A percentile compares a stretch with the other conserved stretches of the same genome.
These are phyloP conservation scores for Isoperla grammatica DNA, from an alignment of 2,888 invertebrate species.

Conservation along the genomic window DNA sequence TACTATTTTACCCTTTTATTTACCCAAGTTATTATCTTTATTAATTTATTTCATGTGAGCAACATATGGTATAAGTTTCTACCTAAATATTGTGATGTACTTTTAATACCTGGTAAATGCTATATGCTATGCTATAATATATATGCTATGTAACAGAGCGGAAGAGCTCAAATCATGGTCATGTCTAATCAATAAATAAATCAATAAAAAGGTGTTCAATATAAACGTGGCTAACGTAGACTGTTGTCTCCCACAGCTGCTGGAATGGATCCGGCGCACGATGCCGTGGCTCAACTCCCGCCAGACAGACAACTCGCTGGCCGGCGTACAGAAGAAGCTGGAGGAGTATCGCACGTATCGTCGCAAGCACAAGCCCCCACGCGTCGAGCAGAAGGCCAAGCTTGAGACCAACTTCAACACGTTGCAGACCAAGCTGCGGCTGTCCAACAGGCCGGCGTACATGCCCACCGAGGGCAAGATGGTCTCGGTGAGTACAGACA, in stretches of 20 bases:
- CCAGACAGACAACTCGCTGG: constrained; percentile 95
- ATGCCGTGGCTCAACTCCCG: constrained; percentile 97
- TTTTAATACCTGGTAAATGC: too few relatives aligned
- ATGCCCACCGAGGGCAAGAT: constrained; percentile 99
- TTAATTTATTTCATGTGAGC: too few relatives aligned
- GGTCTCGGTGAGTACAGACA: constrained; percentile 83
- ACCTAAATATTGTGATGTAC: too few relatives aligned
- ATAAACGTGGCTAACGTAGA: too few relatives aligned
- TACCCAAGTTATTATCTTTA: too few relatives aligned
- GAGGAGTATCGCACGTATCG: constrained; percentile 99
- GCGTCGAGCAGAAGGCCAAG: constrained; percentile 98
- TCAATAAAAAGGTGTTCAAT: too few relatives aligned
- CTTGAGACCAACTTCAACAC: constrained; percentile 99
- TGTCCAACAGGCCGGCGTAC: constrained; percentile 98
- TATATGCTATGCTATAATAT: too few relatives aligned
- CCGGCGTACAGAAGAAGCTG: constrained; percentile 94
- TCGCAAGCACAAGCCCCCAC: constrained; percentile 98
- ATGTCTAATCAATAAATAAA: too few relatives aligned
- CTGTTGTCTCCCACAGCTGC: constrained; percentile 55
- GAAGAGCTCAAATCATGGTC: too few relatives aligned
- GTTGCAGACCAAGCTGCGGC: constrained; percentile 94
- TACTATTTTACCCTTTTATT: too few relatives aligned
- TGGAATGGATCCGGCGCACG: constrained; percentile 98
- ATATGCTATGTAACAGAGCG: too few relatives aligned
- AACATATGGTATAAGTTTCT: too few relatives aligned